Conservation (phyloP, 2,797 vertebrate species). For the Corythornis leucogaster region DNA sequence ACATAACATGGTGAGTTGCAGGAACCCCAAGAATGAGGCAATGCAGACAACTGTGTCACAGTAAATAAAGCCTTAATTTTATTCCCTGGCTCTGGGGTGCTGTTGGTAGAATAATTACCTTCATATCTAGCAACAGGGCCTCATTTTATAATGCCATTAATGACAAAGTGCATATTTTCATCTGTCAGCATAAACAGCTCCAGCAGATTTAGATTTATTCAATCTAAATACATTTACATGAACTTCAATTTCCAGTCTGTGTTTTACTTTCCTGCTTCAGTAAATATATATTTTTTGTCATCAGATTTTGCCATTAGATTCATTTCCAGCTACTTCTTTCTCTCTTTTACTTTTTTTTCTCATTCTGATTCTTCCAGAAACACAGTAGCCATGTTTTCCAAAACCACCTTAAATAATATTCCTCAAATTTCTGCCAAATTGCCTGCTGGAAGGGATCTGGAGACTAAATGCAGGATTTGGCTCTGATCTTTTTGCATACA, state of each 20-base stretch:
- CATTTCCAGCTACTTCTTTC: neutral
- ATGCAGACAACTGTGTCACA: neutral
- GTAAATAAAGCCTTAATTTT: neutral
- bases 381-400: neutral
- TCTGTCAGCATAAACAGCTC: neutral
- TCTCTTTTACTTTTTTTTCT: neutral
- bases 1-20: neutral
- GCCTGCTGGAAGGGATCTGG: neutral
- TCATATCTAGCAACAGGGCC: neutral
- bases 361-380: neutral
- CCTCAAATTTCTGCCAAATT: neutral
- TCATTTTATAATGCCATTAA: neutral
- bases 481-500: neutral
- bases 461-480: neutral
- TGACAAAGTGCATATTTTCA: neutral
- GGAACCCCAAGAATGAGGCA: neutral
- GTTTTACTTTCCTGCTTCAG: neutral
- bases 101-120: neutral
- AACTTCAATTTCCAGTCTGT: neutral
- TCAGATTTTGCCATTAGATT: neutral
- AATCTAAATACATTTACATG: neutral
- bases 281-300: neutral
- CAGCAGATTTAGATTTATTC: neutral
- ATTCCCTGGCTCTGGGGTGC: neutral
- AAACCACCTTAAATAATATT: neutral